phyloP scores from a whole-genome alignment of 2,113 vertebrate species.

The Eulemur macaco region DNA sequence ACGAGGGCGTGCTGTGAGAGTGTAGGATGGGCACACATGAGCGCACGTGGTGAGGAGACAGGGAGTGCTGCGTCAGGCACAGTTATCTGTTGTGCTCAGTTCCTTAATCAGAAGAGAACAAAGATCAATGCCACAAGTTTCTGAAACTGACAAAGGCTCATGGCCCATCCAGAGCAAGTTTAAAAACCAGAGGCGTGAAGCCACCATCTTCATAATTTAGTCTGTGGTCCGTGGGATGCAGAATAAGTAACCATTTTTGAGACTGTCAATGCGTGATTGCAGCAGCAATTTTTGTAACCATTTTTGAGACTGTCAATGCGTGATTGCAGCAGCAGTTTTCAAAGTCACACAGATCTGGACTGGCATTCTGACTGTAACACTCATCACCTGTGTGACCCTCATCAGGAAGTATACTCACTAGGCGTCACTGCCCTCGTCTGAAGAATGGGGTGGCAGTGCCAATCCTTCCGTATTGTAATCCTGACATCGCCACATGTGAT shows the following conservation, averaged over 20 bases:
- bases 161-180: not conserved
- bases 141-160: not conserved
- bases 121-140: not conserved
- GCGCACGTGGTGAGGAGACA: rapidly evolving
- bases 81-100: not conserved
- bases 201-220: not conserved
- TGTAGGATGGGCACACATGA: not conserved
- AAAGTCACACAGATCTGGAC: not conserved
- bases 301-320: not conserved
- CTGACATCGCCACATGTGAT: not conserved
- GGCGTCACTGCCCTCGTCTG: not conserved
- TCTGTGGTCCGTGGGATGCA: not conserved
- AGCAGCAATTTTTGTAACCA: not conserved
- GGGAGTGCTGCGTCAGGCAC: not conserved
- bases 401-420: not conserved
- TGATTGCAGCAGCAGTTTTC: not conserved
- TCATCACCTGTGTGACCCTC: not conserved
- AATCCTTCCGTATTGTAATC: not conserved
- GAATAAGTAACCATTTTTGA: not conserved
- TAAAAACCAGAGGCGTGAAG: not conserved
- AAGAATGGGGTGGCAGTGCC: not conserved
- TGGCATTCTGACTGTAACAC: not conserved
- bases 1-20: not conserved
- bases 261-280: rapidly evolving
- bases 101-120: not conserved